These are phyloP conservation scores for Dreissena polymorpha DNA, from an alignment of 1,140 invertebrate species.

Conservation along the genomic window DNA sequence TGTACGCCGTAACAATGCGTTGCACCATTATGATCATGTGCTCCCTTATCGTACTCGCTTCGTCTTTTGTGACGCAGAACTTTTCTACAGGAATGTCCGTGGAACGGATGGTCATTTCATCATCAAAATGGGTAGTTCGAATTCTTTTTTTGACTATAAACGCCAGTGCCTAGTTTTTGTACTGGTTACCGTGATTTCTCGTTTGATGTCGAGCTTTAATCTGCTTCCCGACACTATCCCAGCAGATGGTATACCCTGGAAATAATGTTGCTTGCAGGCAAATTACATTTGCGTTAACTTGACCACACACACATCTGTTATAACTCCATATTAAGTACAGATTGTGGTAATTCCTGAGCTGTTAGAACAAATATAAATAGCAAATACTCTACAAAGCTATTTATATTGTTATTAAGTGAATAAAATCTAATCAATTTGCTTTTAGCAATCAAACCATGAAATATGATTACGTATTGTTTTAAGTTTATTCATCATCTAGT, in stretches of 20 bases:
- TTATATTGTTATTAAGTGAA: neutral
- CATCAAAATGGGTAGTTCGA: conserved; percentile 1
- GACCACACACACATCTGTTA: neutral
- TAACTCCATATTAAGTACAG: too few relatives aligned
- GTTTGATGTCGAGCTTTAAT: conserved; percentile 32
- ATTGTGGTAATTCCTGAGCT: neutral
- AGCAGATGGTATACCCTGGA: conserved; percentile 37
- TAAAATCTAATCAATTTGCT: neutral
- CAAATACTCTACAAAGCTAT: neutral
- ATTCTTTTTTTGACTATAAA: conserved; percentile 33
- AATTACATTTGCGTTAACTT: neutral
- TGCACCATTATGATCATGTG: neutral
- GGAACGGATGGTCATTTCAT: neutral
- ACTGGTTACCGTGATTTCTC: conserved; percentile 37
- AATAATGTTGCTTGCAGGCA: neutral
- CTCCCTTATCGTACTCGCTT: neutral
- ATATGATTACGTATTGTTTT: neutral
- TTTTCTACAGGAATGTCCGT: neutral
- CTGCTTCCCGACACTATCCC: conserved; percentile 34
- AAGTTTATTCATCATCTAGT: neutral
- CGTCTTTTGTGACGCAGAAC: neutral
- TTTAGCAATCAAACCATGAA: neutral
- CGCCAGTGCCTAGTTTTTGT: conserved; percentile 21
- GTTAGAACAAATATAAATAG: neutral
- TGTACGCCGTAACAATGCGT: neutral